Conservation (phyloP, 2,113 vertebrate species). For the Aptenodytes patagonicus region DNA sequence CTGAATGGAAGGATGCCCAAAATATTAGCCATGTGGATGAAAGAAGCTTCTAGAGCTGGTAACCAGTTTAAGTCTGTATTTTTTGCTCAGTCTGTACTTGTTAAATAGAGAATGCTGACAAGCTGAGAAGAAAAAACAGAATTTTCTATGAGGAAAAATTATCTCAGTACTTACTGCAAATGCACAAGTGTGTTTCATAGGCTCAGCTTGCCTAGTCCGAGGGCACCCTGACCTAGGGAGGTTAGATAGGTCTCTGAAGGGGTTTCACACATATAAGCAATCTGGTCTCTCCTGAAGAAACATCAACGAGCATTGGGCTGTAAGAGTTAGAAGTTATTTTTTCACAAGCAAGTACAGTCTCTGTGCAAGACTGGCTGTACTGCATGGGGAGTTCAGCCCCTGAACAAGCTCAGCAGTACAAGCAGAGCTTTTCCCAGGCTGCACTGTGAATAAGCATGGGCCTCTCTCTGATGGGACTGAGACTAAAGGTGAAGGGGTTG, state of each 20-base stretch:
- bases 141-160: background rate
- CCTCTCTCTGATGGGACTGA: background rate
- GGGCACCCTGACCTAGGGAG: background rate
- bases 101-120: background rate
- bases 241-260: background rate
- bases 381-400: background rate
- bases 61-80: background rate
- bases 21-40: constrained; percentile 7
- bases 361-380: background rate
- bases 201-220: background rate
- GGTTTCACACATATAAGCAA: background rate
- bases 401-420: background rate
- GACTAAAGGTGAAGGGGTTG: background rate
- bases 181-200: background rate
- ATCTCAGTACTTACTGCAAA: background rate
- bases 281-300: background rate
- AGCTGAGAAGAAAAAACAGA: background rate
- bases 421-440: background rate
- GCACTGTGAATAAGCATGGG: background rate
- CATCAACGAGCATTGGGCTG: background rate
- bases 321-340: background rate
- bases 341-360: background rate
- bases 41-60: background rate
- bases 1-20: constrained; percentile 45
- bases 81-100: background rate